Evolutionary conservation across 2,888 invertebrate species (phyloP).

Genomic region (Itoplectis maculator): DNA sequence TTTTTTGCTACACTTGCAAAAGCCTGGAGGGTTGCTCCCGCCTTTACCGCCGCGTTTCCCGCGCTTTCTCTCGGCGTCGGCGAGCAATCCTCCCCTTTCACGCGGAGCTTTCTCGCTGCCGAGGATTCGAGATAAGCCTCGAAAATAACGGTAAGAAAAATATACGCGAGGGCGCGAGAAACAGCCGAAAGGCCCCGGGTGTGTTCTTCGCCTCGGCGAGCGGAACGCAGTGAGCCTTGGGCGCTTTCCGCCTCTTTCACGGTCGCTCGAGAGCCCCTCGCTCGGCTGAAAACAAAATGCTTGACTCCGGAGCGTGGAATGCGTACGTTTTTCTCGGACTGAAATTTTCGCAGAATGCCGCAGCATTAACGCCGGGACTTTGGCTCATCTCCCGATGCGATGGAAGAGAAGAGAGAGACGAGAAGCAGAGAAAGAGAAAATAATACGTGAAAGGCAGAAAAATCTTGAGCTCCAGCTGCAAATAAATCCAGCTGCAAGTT

Average conservation of each 20-base stretch:
- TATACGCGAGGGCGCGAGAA: slow-evolving; percentile 54
- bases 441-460: not conserved
- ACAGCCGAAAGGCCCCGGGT: slow-evolving; percentile 44
- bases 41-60: not conserved
- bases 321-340: slow-evolving; percentile 32
- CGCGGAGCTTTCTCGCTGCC: slow-evolving; percentile 26
- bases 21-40: slow-evolving; percentile 19
- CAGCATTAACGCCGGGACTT: slow-evolving; percentile 6
- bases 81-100: slow-evolving; percentile 25
- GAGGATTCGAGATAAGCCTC: slow-evolving; percentile 59
- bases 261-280: slow-evolving; percentile 37
- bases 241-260: slow-evolving; percentile 39
- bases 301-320: slow-evolving; percentile 32
- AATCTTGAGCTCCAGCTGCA: slow-evolving; percentile 4
- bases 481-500: not conserved
- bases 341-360: slow-evolving; percentile 35
- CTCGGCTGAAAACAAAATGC: slow-evolving; percentile 32
- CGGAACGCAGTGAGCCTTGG: slow-evolving; percentile 19
- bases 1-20: slow-evolving; percentile 21
- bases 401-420: not conserved
- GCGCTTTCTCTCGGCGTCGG: slow-evolving; percentile 7
- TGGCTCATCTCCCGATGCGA: slow-evolving; percentile 22
- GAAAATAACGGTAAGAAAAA: slow-evolving; percentile 65
- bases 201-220: slow-evolving; percentile 41
- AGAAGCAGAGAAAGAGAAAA: not conserved